phyloP scores from a whole-genome alignment of 1,140 invertebrate species.

The Telenomus remus region DNA sequence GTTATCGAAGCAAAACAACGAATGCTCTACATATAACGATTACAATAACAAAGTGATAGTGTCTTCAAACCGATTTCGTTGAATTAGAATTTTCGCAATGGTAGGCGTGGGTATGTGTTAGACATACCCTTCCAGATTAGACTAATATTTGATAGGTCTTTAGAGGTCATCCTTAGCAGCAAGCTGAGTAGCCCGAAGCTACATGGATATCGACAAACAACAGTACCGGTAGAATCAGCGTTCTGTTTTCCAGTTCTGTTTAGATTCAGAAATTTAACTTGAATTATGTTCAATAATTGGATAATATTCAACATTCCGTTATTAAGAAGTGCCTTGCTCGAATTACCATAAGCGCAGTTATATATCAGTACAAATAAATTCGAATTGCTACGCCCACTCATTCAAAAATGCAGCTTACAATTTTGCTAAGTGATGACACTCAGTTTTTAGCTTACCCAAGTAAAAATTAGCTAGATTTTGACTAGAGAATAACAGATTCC shows the following conservation, averaged over 20 bases:
- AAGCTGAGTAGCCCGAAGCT: slow-evolving; percentile 71
- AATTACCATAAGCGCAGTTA: slow-evolving; percentile 61
- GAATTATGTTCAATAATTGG: no score
- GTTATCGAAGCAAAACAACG: neutral
- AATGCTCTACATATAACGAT: slow-evolving; percentile 45
- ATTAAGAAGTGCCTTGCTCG: slow-evolving; percentile 40
- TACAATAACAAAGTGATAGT: slow-evolving; percentile 47
- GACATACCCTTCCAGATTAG: slow-evolving; percentile 63
- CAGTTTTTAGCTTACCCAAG: no score
- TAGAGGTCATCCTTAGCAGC: slow-evolving; percentile 69
- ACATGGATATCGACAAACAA: slow-evolving; percentile 73
- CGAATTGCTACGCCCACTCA: no score
- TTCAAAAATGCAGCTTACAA: no score
- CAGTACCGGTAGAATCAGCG: slow-evolving; percentile 62
- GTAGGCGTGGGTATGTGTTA: slow-evolving; percentile 69
- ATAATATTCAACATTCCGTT: no score
- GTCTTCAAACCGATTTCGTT: slow-evolving; percentile 37
- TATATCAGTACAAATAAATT: neutral
- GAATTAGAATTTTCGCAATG: slow-evolving; percentile 53
- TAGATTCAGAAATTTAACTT: no score
- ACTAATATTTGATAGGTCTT: slow-evolving; percentile 72
- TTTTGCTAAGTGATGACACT: no score
- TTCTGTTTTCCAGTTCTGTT: slow-evolving; percentile 39
- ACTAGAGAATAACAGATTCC: no score
- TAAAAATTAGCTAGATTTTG: no score